A percentile compares a stretch with the other conserved stretches of the same genome.
phyloP scores from a whole-genome alignment of 2,888 invertebrate species.

The Malacosoma neustria region DNA sequence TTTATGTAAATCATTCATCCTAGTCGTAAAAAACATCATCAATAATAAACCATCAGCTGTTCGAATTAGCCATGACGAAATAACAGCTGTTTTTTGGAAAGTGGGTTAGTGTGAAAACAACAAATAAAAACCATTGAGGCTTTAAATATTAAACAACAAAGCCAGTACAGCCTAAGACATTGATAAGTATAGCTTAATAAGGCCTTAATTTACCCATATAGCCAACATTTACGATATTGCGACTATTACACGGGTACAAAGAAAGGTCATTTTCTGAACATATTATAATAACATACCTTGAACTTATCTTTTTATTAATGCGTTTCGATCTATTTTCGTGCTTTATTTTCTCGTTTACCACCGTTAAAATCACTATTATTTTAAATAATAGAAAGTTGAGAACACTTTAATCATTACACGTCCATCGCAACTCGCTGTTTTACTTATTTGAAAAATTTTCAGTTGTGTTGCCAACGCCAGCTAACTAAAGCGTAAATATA shows the following conservation, averaged over 20 bases:
- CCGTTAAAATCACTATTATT: slow-evolving; percentile 15
- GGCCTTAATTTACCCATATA: background rate
- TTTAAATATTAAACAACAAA: background rate
- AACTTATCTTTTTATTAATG: slow-evolving; percentile 14
- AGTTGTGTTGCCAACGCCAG: background rate
- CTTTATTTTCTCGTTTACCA: slow-evolving; percentile 10
- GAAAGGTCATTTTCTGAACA: slow-evolving; percentile 33
- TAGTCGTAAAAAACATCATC: background rate
- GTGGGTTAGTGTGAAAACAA: slow-evolving; percentile 27
- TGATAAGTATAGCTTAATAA: background rate
- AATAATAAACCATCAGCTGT: slow-evolving; percentile 30
- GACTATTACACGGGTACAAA: slow-evolving; percentile 43
- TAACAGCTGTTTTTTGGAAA: slow-evolving; percentile 62
- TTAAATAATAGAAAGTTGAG: slow-evolving; percentile 33
- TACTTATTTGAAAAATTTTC: slow-evolving; percentile 21
- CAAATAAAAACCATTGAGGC: background rate
- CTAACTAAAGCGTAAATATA: too few species aligned
- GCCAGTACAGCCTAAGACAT: background rate
- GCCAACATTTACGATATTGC: slow-evolving; percentile 21
- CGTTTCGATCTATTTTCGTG: slow-evolving; percentile 11
- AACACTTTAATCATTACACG: slow-evolving; percentile 30
- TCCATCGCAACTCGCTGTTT: slow-evolving; percentile 39
- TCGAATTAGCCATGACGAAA: slow-evolving; percentile 43
- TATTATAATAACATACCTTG: slow-evolving; percentile 30
- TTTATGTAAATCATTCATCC: background rate